Evolutionary conservation across 2,888 invertebrate species (phyloP).

Genomic region (Plebejus melissa): DNA sequence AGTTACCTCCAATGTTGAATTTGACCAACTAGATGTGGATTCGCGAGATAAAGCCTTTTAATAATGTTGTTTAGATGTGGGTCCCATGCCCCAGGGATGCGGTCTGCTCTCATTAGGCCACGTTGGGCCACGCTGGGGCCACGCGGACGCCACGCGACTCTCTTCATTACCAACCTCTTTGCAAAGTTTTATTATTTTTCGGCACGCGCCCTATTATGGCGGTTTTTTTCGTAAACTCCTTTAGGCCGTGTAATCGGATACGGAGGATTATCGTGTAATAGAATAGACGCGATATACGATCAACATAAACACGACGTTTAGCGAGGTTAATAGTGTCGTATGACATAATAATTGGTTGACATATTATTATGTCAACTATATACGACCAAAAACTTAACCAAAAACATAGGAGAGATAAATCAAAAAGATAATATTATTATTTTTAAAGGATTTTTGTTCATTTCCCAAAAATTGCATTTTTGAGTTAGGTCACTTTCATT

Average conservation of each 20-base stretch:
- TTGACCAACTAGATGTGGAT: slow-evolving; percentile 2
- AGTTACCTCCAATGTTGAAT: not conserved
- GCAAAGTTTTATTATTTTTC: slow-evolving; percentile 68
- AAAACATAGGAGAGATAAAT: no score
- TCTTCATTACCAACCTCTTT: slow-evolving; percentile 65
- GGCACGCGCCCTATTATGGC: slow-evolving; percentile 68
- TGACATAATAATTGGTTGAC: not conserved
- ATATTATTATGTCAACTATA: no score
- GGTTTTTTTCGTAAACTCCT: slow-evolving; percentile 50
- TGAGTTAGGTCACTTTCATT: no score
- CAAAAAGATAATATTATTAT: no score
- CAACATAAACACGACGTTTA: slow-evolving; percentile 67
- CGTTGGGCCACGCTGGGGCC: slow-evolving; percentile 47
- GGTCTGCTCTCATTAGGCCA: slow-evolving; percentile 48
- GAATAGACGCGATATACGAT: slow-evolving; percentile 57
- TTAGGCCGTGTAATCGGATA: slow-evolving; percentile 65
- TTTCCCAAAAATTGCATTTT: no score
- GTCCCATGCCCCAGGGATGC: slow-evolving; percentile 36
- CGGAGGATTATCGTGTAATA: slow-evolving; percentile 46
- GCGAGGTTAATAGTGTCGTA: slow-evolving; percentile 58
- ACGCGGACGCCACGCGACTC: slow-evolving; percentile 50
- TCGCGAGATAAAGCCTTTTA: slow-evolving; percentile 24
- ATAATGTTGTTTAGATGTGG: slow-evolving; percentile 20
- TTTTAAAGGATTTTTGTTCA: no score
- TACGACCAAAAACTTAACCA: no score